These are phyloP conservation scores for Thelaira solivaga DNA, from an alignment of 2,888 invertebrate genomes.

Conservation along the genomic window DNA sequence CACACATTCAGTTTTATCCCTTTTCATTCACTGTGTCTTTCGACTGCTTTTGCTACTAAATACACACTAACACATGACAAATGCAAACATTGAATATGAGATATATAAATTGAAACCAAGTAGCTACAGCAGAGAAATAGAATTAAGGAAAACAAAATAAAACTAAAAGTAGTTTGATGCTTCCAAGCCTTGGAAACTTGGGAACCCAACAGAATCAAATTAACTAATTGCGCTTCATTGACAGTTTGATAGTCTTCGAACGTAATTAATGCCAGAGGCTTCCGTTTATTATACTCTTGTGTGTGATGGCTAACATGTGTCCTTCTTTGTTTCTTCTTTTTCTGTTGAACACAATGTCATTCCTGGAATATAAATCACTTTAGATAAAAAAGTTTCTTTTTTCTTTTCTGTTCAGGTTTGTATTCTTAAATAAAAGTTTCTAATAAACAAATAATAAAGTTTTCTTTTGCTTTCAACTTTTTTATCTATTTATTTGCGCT, in stretches of 20 bases:
- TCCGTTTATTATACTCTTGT: neutral
- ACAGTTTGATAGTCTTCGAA: slow-evolving; percentile 15
- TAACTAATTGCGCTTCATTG: slow-evolving; percentile 51
- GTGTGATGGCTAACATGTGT: neutral
- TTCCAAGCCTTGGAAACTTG: slow-evolving; percentile 12
- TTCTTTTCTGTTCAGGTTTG: too few relatives aligned
- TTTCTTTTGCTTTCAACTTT: neutral
- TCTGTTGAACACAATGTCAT: neutral
- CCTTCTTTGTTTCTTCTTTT: too few relatives aligned
- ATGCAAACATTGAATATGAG: neutral
- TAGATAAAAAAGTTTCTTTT: slow-evolving; percentile 13
- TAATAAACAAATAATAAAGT: slow-evolving; percentile 31
- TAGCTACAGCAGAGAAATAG: neutral
- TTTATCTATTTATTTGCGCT: slow-evolving; percentile 18
- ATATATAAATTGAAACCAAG: neutral
- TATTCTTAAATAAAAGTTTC: slow-evolving; percentile 34
- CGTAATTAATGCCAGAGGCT: neutral
- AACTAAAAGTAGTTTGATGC: neutral
- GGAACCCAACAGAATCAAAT: slow-evolving; percentile 40
- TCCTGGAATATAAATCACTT: slow-evolving; percentile 12
- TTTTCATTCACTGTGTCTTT: too few relatives aligned
- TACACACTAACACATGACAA: neutral
- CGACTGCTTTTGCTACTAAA: too few relatives aligned
- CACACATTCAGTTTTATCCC: neutral
- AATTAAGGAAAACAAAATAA: slow-evolving; percentile 1